Base-by-base conservation (phyloP, 1,140 invertebrate species). In the Meloidogyne chitwoodi region DNA sequence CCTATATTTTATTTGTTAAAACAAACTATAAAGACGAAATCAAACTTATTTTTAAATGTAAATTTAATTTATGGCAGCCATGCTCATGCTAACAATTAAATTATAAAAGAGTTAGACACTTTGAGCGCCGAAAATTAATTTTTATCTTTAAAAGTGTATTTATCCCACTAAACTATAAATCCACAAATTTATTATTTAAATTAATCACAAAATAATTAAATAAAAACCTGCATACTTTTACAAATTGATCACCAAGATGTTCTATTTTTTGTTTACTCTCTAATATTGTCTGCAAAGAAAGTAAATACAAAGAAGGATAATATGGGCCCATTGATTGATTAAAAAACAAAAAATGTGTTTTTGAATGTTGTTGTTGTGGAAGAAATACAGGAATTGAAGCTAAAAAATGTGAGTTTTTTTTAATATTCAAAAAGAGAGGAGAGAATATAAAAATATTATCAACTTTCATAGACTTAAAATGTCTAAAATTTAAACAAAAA, bases 1-100 rank as follows among this genome's bases (percentile, higher is more conserved):
- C 19, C 16, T 11, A n/a, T 64, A n/a, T n/a, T n/a, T n/a, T n/a
- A n/a, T n/a, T n/a, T n/a, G n/a, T n/a, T n/a, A n/a, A n/a, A n/a
- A n/a, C n/a, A 19, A 29, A 11, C 2, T 14, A 41, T 2, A 1
- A 22, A n/a, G 41, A 29, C 22, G 38, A 6, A 38, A 27, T 62
- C 70, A 63, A 73, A 73, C 70, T 73, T 12, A 48, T 72, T 14
- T 14, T 16, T 14, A 38, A 29, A 24, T 64, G 31, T 44, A 19
- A 19, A 48, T 26, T 27, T 64, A 64, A 73, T 73, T 27, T 73
- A 38, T 24, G 48, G 70, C 70, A 65, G 70, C 70, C 70, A 64
- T 73, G 70, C 70, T 56, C 12, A 19, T n/a, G n/a, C 6, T 56
- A 56, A 56, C 48, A 56, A 5, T 56, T 56, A 56, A 56, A n/a